A percentile compares a stretch with the other conserved stretches of the same genome.
Evolutionary conservation across 2,888 invertebrate genomes (phyloP).

Genomic region (Leuctra nigra): DNA sequence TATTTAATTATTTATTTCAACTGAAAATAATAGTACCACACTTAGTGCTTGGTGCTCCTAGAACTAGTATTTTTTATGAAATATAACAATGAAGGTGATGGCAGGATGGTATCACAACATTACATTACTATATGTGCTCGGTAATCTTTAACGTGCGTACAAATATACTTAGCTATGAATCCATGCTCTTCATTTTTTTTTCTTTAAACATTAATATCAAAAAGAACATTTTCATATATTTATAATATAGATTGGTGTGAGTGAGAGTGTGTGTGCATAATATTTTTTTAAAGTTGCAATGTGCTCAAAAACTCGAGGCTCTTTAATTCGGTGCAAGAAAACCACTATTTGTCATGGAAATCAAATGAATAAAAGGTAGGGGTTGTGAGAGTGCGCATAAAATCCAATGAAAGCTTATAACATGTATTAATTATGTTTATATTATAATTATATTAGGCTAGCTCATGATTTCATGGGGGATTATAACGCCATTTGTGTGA

Average conservation of each 20-base stretch:
- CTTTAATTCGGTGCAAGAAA: too few relatives aligned
- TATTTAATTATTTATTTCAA: constrained; percentile 18
- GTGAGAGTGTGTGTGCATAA: constrained; percentile 23
- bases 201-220: constrained; percentile 25
- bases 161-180: constrained; percentile 27
- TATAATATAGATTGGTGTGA: constrained; percentile 19
- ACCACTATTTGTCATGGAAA: too few relatives aligned
- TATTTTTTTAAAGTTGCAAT: too few relatives aligned
- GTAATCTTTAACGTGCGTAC: constrained; percentile 25
- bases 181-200: constrained; percentile 19
- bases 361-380: too few relatives aligned
- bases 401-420: too few relatives aligned
- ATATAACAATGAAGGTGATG: constrained; percentile 25
- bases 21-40: constrained; percentile 26
- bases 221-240: constrained; percentile 25
- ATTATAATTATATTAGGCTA: neutral
- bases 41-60: constrained; percentile 25
- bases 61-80: constrained; percentile 7
- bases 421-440: constrained; percentile 5
- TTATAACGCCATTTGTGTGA: too few relatives aligned
- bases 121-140: constrained; percentile 20
- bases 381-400: too few relatives aligned
- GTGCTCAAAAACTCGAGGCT: too few relatives aligned
- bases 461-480: too few relatives aligned
- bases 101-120: constrained; percentile 30